Evolutionary conservation across 2,888 invertebrate genomes (phyloP).

Genomic region (Drosophila mettleri): DNA sequence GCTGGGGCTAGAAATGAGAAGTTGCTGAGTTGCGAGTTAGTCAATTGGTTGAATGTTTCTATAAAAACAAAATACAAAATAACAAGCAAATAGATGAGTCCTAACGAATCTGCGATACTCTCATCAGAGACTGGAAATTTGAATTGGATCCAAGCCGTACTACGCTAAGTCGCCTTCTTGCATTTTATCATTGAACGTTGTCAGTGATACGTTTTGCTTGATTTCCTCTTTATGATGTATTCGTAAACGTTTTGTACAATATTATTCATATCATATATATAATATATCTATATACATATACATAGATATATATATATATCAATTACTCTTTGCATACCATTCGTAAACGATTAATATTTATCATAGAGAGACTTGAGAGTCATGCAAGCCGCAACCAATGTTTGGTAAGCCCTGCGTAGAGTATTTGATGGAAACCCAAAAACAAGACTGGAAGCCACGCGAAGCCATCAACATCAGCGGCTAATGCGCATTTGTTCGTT

Average conservation of each 20-base stretch:
- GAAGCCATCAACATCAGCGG: constrained; percentile 68
- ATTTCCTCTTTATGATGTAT: background rate
- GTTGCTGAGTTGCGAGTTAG: constrained; percentile 15
- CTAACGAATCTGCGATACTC: constrained; percentile 27
- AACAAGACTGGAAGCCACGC: constrained; percentile 71
- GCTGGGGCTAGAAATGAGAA: constrained; percentile 2
- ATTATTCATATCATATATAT: too few species aligned
- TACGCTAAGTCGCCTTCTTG: too few species aligned
- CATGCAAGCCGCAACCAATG: background rate
- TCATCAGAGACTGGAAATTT: background rate
- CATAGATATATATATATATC: too few species aligned
- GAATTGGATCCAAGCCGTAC: constrained; percentile 5
- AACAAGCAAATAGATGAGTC: background rate
- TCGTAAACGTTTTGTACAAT: too few species aligned
- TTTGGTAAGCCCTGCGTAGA: background rate
- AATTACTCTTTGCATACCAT: background rate
- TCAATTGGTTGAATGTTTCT: constrained; percentile 42
- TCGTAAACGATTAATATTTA: constrained; percentile 4
- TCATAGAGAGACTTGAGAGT: background rate
- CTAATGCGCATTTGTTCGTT: constrained; percentile 61
- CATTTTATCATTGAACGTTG: constrained; percentile 11
- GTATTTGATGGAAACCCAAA: constrained; percentile 24
- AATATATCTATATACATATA: too few species aligned
- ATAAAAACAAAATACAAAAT: constrained; percentile 15
- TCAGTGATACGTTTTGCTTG: background rate